A percentile compares a stretch with the other conserved stretches of the same genome.
phyloP scores from a whole-genome alignment of 2,888 invertebrate genomes.

The Scaeva pyrastri region DNA sequence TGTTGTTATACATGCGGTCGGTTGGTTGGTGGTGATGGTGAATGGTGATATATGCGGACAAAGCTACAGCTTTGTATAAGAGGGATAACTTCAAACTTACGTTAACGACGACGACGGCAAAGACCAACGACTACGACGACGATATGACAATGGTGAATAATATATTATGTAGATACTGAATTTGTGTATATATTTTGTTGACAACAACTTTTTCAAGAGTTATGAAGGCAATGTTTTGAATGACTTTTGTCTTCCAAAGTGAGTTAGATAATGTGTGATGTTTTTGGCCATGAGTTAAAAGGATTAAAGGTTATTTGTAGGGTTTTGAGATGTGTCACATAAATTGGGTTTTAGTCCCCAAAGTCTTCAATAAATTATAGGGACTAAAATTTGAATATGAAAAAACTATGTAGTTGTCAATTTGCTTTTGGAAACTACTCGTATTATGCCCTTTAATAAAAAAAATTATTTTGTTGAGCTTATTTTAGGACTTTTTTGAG shows the following conservation, averaged over 20 bases:
- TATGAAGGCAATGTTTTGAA: background rate
- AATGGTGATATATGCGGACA: conserved; percentile 3
- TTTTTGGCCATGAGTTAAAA: background rate
- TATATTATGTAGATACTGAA: background rate
- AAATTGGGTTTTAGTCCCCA: background rate
- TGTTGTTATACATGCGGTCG: conserved; percentile 28
- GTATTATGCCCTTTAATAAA: no score
- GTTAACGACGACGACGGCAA: background rate
- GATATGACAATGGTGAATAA: background rate
- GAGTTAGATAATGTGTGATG: background rate
- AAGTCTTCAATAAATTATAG: no score
- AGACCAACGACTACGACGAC: no score
- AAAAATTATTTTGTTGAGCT: no score
- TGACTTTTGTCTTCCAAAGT: background rate
- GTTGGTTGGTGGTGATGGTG: no score
- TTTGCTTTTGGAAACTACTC: background rate
- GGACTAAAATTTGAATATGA: background rate
- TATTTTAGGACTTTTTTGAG: no score
- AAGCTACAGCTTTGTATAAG: background rate
- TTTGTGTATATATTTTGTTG: conserved; percentile 1
- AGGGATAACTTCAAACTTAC: conserved; percentile 30
- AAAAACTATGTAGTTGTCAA: background rate
- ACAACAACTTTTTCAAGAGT: conserved; percentile 16
- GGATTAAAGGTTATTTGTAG: background rate
- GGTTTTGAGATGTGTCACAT: background rate